phyloP scores from a whole-genome alignment of 30 jellyfish, hydroid and myxozoan genomes.

The Aurelia aurita region DNA sequence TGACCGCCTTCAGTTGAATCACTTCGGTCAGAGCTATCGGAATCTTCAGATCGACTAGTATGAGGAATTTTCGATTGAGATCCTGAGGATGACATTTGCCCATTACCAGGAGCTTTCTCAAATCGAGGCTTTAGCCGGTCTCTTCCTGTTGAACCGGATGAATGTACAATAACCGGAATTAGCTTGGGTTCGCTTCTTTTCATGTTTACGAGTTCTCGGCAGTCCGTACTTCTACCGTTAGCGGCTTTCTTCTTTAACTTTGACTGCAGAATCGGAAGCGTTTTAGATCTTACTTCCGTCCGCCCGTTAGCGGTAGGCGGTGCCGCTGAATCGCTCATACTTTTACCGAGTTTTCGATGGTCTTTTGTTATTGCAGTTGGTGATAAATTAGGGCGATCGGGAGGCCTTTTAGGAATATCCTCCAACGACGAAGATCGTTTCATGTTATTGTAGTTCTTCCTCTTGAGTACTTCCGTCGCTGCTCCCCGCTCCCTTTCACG shows the following conservation, averaged over 20 bases:
- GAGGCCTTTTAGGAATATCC: neutral
- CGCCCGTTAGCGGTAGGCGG: neutral
- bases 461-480: conserved; percentile 46
- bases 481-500: neutral
- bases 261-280: conserved; percentile 48
- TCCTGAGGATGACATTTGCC: neutral
- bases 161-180: conserved; percentile 72
- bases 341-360: neutral
- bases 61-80: neutral
- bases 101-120: conserved; percentile 20
- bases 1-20: conserved; percentile 44
- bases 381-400: neutral
- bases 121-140: conserved; percentile 47
- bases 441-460: conserved; percentile 26
- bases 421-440: conserved; percentile 50
- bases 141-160: conserved; percentile 23
- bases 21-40: conserved; percentile 77
- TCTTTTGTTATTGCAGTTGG: neutral
- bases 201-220: conserved; percentile 4
- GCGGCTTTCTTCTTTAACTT: conserved; percentile 35
- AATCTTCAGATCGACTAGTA: conserved; percentile 60
- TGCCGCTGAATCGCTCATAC: neutral
- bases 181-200: conserved; percentile 46
- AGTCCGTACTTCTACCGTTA: conserved; percentile 22
- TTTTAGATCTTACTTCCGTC: conserved; percentile 1